Evolutionary conservation across 2,888 invertebrate genomes (phyloP).

Genomic region (Chymomyza caudatula): DNA sequence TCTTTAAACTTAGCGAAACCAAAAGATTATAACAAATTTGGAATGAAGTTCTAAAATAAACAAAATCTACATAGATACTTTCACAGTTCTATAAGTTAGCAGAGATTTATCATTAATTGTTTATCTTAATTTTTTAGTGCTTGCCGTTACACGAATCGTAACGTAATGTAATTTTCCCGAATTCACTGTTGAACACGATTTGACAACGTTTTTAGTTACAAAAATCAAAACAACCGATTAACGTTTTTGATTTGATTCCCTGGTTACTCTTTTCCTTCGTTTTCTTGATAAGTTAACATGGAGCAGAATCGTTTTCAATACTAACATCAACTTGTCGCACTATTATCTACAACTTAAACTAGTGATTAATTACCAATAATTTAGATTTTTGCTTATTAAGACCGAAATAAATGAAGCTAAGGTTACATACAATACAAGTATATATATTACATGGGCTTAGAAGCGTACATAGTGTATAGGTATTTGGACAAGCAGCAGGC

Average conservation of each 20-base stretch:
- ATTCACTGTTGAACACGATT: no score
- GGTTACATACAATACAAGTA: constrained; percentile 53
- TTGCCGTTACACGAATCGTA: no score
- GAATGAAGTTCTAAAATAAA: neutral
- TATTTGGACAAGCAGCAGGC: neutral
- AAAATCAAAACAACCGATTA: constrained; percentile 30
- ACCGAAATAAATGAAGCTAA: constrained; percentile 29
- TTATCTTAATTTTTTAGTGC: no score
- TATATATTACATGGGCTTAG: constrained; percentile 51
- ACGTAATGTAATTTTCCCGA: no score
- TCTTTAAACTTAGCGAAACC: neutral
- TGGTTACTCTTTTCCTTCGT: neutral
- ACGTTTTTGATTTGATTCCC: neutral
- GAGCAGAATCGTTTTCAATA: constrained; percentile 13
- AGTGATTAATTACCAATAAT: constrained; percentile 51
- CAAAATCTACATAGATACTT: neutral
- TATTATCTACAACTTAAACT: constrained; percentile 62
- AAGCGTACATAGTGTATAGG: neutral
- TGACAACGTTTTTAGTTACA: no score
- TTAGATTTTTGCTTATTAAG: constrained; percentile 48
- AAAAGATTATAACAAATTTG: neutral
- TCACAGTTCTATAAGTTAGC: neutral
- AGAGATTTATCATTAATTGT: no score
- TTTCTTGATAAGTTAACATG: neutral
- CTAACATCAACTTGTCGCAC: neutral